Conservation (phyloP, 2,797 vertebrate species). For the Takifugu rubripes region DNA sequence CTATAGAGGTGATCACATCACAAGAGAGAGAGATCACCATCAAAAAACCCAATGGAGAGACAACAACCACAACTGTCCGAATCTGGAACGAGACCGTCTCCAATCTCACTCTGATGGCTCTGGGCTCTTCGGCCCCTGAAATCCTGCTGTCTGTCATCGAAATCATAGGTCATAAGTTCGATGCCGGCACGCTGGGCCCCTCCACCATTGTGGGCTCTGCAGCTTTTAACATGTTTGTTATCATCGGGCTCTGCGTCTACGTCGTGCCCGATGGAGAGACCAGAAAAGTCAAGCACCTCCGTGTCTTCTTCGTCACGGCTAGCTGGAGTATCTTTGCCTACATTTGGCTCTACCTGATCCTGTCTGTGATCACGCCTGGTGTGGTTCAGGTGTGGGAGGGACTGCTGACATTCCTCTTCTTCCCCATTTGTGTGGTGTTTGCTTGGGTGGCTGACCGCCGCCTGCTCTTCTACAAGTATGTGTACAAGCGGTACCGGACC, state of each 20-base stretch:
- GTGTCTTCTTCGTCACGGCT: slow-evolving; percentile 97
- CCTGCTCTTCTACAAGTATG: slow-evolving; percentile 97
- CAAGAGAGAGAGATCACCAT: slow-evolving; percentile 98
- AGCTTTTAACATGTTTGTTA: slow-evolving; percentile 99
- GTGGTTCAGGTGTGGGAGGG: slow-evolving; percentile 97
- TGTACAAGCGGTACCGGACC: slow-evolving; percentile 95
- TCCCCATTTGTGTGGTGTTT: slow-evolving; percentile 95
- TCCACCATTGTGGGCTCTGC: slow-evolving; percentile 97
- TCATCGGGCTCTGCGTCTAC: slow-evolving; percentile 94
- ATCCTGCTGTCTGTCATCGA: slow-evolving; percentile 97
- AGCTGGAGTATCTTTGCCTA: slow-evolving; percentile 99
- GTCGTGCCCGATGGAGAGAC: slow-evolving; percentile 96
- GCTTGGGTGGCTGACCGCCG: slow-evolving; percentile 97
- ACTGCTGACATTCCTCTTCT: slow-evolving; percentile 96
- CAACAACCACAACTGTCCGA: slow-evolving; percentile 93
- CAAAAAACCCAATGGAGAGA: slow-evolving; percentile 96
- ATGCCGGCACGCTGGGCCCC: slow-evolving; percentile 88
- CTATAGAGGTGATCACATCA: slow-evolving; percentile 98
- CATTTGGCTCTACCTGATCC: slow-evolving; percentile 97
- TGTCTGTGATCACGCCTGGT: slow-evolving; percentile 92
- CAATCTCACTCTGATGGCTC: slow-evolving; percentile 96
- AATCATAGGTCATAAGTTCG: slow-evolving; percentile 90
- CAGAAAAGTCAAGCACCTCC: slow-evolving; percentile 93
- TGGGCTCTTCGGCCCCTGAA: slow-evolving; percentile 95
- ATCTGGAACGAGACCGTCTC: slow-evolving; percentile 99